These are phyloP conservation scores for Drosophila aff. DNA, from an alignment of 1,140 invertebrate genomes.

Conservation along the genomic window DNA sequence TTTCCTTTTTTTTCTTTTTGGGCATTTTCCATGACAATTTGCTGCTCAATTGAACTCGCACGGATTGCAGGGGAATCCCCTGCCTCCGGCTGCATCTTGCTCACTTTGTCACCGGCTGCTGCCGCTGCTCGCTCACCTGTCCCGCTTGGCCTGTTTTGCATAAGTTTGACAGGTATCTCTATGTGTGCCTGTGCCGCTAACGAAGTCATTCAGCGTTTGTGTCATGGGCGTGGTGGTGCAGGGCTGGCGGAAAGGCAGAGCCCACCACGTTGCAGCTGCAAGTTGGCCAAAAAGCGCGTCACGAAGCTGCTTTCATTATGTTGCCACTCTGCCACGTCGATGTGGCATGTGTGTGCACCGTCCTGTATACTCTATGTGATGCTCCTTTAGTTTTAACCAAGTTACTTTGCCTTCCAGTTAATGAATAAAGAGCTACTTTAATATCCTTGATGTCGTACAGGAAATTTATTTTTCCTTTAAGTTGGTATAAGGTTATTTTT, in stretches of 20 bases:
- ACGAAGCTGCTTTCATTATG: slow-evolving; percentile 71
- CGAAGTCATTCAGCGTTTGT: slow-evolving; percentile 77
- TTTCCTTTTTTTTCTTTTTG: slow-evolving; percentile 20
- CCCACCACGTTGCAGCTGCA: slow-evolving; percentile 40
- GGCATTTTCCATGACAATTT: slow-evolving; percentile 65
- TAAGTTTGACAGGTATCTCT: slow-evolving; percentile 69
- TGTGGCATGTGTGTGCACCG: slow-evolving; percentile 24
- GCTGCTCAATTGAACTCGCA: slow-evolving; percentile 76
- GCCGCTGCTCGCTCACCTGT: slow-evolving; percentile 21
- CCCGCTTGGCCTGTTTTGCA: slow-evolving; percentile 62
- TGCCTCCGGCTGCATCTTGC: slow-evolving; percentile 10
- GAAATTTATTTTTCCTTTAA: no score
- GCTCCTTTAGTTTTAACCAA: background rate
- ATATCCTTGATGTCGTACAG: background rate
- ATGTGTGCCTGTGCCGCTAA: slow-evolving; percentile 55
- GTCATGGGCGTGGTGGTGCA: slow-evolving; percentile 22
- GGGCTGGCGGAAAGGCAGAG: slow-evolving; percentile 19
- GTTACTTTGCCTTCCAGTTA: background rate
- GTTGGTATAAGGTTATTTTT: no score
- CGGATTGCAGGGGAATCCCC: slow-evolving; percentile 42
- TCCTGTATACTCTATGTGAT: background rate
- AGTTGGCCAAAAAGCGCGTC: slow-evolving; percentile 42
- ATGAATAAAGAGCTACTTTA: background rate
- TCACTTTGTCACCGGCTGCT: slow-evolving; percentile 29
- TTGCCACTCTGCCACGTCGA: slow-evolving; percentile 41